Base-by-base conservation (phyloP, 2,113 vertebrate genomes). In the Oxyruncus cristatus region DNA sequence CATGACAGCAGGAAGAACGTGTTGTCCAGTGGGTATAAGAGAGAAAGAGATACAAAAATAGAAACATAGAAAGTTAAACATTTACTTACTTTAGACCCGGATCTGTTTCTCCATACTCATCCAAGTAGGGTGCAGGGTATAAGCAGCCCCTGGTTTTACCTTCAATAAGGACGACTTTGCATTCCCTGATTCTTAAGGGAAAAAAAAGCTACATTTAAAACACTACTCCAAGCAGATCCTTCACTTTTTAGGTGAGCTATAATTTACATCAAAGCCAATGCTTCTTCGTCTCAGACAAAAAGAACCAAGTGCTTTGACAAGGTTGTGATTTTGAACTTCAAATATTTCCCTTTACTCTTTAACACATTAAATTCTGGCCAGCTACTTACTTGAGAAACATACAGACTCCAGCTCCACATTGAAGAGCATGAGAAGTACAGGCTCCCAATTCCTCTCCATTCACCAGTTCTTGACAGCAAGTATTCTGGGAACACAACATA, bases 71-170 rank as follows among this genome's bases (percentile, higher is more conserved):
- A 92, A 82, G 9, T 15, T 46, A 91, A 92, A 67, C 18, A 84
- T 88, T 61, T 66, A 96, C 98, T 98, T 98, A 99, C 99, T 97
- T 98, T 28, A 99, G 98, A 66, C 98, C 98, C 88, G 99, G 99
- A 93, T 99, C 99, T 46, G 99, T 99, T 98, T 99, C 99, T 95
- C 99, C 99, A 85, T 99, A 99, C 96, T 99, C 99, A 95, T 99
- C 99, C 94, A 99, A 98, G 93, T 99, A 99, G 35, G 99, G 99
- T 78, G 99, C 98, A 73, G 99, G 98, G 94, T 99, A 99, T 8
- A 98, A 98, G 96, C 99, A 99, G 78, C 99, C 99, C 96, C 99
- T 98, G 53, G 99, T 99, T 98, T 98, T 99, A 91, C 98, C 99
- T 97, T 99, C 99, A 90, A 99, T 99, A 81, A 99, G 97, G 46